Evolutionary conservation across 2,888 invertebrate genomes (phyloP), one percentile per base, ranked within the genome.

Genomic region (Calameuta pallipes): DNA sequence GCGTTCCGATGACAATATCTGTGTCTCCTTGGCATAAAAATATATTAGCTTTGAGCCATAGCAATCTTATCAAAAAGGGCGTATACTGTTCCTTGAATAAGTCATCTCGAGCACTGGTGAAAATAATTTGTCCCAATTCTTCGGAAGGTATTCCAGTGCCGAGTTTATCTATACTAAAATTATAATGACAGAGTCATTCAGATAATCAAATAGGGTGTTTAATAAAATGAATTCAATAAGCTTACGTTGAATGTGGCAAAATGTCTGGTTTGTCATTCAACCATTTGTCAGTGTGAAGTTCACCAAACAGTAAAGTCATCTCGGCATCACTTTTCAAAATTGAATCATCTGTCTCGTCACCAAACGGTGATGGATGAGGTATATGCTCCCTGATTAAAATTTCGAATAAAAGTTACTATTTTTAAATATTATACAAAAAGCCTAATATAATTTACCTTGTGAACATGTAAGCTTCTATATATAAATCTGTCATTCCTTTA

Each of bases 381-480:
- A 93, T 92, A 86, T 94, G 94, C 84, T 93, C 92, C 80, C 94
- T 92, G 1, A 37, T 36, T 76, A 31, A 69, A 68, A 74, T 76
- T 15, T 33, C 2, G 70, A 81, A 80, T 73, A 78, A 56, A 75
- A 76, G 31, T 30, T 73, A 35, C 36, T n/a, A 56, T 36, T 9
- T 35, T 79, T n/a, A 69, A 30, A n/a, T 36, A 41, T 35, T n/a
- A 70, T 15, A 76, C 31, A 73, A 41, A 41, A 34, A 76, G 35
- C 30, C 41, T 41, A 81, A 74, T 68, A 75, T 11, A 33, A 74
- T 74, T 80, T 90, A 92, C 80, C 91, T 92, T 80, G 93, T 93
- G 82, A 93, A 94, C 83, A 93, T 92, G 85, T 95, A 95, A 11
- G 94, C 93, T 88, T 94, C 92, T 80, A 95, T 90, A 90, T 94